Evolutionary conservation across 2,888 invertebrate genomes (phyloP).

Genomic region (Leucoma salicis): DNA sequence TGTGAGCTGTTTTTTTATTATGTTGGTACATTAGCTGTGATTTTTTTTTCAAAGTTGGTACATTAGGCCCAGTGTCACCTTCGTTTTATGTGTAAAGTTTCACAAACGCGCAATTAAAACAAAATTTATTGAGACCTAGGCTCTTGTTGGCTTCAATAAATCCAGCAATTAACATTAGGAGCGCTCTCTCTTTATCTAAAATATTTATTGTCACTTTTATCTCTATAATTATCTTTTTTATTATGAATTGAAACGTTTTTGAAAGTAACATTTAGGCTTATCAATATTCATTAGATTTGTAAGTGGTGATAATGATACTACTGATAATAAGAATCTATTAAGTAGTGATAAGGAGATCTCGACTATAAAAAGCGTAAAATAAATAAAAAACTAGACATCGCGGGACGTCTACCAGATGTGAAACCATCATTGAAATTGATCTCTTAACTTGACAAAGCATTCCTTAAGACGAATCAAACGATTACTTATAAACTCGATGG

Average conservation of each 20-base stretch:
- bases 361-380: too few species aligned
- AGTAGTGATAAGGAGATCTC: not conserved
- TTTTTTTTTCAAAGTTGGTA: constrained; percentile 22
- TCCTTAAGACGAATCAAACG: too few species aligned
- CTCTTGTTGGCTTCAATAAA: constrained; percentile 1
- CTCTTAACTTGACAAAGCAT: too few species aligned
- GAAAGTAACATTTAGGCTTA: not conserved
- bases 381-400: too few species aligned
- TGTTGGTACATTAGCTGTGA: constrained; percentile 18
- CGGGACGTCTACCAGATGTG: too few species aligned
- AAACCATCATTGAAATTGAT: too few species aligned
- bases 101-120: constrained; percentile 15
- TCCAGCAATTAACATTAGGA: constrained; percentile 1
- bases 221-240: not conserved
- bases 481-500: too few species aligned
- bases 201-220: constrained; percentile 1
- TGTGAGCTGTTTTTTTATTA: constrained; percentile 21
- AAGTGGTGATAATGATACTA: not conserved
- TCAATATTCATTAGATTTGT: not conserved
- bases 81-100: constrained; percentile 28
- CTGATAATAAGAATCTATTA: not conserved
- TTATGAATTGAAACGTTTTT: not conserved
- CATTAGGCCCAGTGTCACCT: constrained; percentile 15
- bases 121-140: constrained; percentile 9
- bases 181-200: not conserved